A percentile compares a stretch with the other conserved stretches of the same genome.
These are phyloP conservation scores for Sylvia atricapilla DNA, from an alignment of 2,113 vertebrate species.

Conservation along the genomic window DNA sequence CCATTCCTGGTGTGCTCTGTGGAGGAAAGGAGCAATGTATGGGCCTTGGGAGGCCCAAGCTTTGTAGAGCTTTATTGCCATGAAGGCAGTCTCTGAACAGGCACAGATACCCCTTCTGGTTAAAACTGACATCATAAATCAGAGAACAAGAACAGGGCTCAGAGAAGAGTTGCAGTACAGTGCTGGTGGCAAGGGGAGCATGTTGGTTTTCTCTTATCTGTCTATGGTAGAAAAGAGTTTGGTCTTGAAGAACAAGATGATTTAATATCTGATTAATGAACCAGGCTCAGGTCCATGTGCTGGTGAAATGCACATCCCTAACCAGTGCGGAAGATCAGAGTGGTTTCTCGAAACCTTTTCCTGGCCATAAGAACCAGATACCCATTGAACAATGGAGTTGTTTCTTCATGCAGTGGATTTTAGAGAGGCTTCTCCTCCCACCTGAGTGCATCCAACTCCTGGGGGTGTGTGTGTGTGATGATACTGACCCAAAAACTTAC, in stretches of 20 bases:
- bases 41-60: fast-evolving
- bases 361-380: not conserved
- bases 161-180: not conserved
- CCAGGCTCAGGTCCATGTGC: not conserved
- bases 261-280: not conserved
- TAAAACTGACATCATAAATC: not conserved
- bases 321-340: not conserved
- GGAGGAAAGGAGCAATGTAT: not conserved
- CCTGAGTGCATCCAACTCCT: not conserved
- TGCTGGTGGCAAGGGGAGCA: not conserved
- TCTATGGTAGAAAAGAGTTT: not conserved
- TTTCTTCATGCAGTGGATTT: not conserved
- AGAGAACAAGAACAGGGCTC: not conserved
- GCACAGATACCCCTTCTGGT: not conserved
- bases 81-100: not conserved
- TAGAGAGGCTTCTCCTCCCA: not conserved
- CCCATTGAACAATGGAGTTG: fast-evolving
- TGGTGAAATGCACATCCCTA: not conserved
- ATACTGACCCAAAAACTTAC: not conserved
- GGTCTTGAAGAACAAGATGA: not conserved
- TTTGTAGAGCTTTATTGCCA: not conserved
- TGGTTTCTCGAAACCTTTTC: not conserved
- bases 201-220: not conserved
- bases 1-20: not conserved
- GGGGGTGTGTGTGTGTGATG: fast-evolving